Evolutionary conservation across 2,113 vertebrate genomes (phyloP).

Genomic region (Pygoscelis adeliae): DNA sequence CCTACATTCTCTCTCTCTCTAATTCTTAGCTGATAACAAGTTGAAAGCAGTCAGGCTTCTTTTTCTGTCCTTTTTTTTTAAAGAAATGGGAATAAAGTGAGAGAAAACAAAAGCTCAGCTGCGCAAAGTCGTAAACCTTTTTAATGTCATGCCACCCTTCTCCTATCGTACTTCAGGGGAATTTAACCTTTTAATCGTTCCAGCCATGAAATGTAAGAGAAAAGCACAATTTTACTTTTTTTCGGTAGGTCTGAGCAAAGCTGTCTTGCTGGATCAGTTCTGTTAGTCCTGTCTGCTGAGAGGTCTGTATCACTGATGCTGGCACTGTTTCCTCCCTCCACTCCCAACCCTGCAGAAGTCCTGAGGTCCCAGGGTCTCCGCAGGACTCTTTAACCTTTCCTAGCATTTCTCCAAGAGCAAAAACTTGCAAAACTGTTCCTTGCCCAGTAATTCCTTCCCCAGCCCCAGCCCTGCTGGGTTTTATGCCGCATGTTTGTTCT

Average conservation of each 20-base stretch:
- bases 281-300: too few species aligned
- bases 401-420: not conserved
- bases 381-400: not conserved
- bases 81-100: not conserved
- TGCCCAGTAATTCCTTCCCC: not conserved
- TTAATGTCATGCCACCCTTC: not conserved
- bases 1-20: conserved; percentile 1
- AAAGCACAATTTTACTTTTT: not conserved
- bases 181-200: not conserved
- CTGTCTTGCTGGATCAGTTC: not conserved
- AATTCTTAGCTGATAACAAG: not conserved
- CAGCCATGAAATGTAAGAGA: not conserved
- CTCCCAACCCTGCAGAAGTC: not conserved
- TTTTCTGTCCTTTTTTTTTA: too few species aligned
- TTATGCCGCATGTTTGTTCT: rapidly evolving
- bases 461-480: conserved; percentile 10
- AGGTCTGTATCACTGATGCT: not conserved
- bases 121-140: conserved; percentile 31
- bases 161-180: not conserved
- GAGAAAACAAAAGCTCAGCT: conserved; percentile 6
- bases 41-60: not conserved
- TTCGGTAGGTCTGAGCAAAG: not conserved
- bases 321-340: not conserved
- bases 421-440: not conserved
- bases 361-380: not conserved